phyloP scores from a whole-genome alignment of 2,113 vertebrate genomes.

The Thamnaconus septentrionalis region DNA sequence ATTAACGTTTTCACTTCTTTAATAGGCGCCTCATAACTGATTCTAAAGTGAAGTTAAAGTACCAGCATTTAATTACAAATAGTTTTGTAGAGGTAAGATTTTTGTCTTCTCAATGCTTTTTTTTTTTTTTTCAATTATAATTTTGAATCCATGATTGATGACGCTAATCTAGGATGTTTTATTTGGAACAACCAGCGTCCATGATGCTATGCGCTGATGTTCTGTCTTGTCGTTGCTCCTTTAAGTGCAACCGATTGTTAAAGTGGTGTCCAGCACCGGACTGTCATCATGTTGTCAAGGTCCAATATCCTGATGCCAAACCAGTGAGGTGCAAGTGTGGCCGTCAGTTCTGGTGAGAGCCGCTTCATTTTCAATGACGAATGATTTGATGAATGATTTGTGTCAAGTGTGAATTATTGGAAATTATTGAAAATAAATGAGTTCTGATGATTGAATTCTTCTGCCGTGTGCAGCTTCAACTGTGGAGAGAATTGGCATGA shows the following conservation, averaged over 20 bases:
- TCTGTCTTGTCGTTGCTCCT: slow-evolving; percentile 8
- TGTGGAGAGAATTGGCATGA: slow-evolving; percentile 99
- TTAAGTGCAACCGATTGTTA: slow-evolving; percentile 98
- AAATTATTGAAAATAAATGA: neutral
- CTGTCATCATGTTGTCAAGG: slow-evolving; percentile 99
- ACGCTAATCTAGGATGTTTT: too few species aligned
- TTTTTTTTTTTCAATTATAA: neutral
- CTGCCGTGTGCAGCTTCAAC: slow-evolving; percentile 88
- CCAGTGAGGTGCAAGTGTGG: slow-evolving; percentile 99
- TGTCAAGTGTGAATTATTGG: neutral
- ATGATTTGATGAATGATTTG: neutral
- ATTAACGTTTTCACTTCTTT: slow-evolving; percentile 43
- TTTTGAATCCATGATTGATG: neutral
- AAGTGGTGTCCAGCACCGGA: slow-evolving; percentile 99
- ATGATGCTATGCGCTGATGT: neutral
- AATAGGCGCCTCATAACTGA: slow-evolving; percentile 98
- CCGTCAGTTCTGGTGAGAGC: slow-evolving; percentile 95
- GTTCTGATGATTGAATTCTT: neutral
- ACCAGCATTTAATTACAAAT: slow-evolving; percentile 99
- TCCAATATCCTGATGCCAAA: slow-evolving; percentile 98
- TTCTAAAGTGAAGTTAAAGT: slow-evolving; percentile 99
- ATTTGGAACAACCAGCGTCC: neutral
- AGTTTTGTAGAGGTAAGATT: slow-evolving; percentile 99
- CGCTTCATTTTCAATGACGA: neutral
- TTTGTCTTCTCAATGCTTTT: slow-evolving; percentile 3